Base-by-base conservation (phyloP, 2,888 invertebrate species). In the Trichogramma evanescens region DNA sequence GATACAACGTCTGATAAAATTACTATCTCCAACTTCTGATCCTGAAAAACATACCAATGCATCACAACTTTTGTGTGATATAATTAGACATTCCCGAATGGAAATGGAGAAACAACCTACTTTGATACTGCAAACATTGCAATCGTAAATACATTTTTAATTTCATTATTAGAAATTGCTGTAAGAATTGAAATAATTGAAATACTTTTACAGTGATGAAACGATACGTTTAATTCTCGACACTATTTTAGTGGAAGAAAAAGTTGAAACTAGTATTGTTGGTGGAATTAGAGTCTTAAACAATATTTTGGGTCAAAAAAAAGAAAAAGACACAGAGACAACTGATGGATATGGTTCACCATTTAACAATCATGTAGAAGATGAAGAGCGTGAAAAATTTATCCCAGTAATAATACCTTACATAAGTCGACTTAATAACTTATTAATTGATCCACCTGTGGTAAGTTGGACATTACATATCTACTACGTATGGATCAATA, bases 51-150 rank as follows among this genome's bases (percentile, higher is more conserved):
- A 95, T 75, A 85, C 85, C 72, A 95, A 94, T 82, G 91, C 91
- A 72, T 87, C 93, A 70, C 89, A 92, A 80, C 84, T 94, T 78
- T 84, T 95, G 72, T 89, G 90, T 81, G 93, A 95, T 81, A 87
- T 95, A 74, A 85, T 93, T 67, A 82, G 84, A 71, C 83, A 83
- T 73, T 84, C 86, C 64, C 82, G 87, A 68, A 83, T 85, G 71
- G 82, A 83, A 71, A 81, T 81, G 69, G 70, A 72, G 65, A 83
- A 81, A 68, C 86, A 88, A 75, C 83, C 83, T 53, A 88, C 90
- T 81, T 88, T 89, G 59, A 83, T 91, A 71, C 81, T 91, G 67
- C 82, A 84, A 72, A 83, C 85, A 68, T 81, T 91, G 73, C 89
- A 91, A 81, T 86, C 85, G 89, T 89, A 80, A 81, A 52, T 40